These are phyloP conservation scores for Pitangus sulphuratus DNA, from an alignment of 2,797 vertebrate species.

Conservation along the genomic window DNA sequence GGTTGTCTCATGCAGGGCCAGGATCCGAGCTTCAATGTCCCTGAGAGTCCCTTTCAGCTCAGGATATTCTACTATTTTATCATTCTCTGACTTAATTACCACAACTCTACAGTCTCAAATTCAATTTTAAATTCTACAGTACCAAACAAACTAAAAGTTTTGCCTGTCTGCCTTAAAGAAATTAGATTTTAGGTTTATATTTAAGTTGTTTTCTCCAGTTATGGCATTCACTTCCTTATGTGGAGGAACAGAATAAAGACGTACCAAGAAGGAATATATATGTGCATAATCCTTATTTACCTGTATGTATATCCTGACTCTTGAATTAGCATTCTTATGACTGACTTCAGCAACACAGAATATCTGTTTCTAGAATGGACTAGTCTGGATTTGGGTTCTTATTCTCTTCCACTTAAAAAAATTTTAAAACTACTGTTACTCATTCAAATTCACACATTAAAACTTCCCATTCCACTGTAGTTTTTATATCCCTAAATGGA, in stretches of 20 bases:
- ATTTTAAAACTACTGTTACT: neutral
- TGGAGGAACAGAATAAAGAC: neutral
- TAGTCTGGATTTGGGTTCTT: neutral
- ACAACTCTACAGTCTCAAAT: neutral
- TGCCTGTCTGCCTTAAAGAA: neutral
- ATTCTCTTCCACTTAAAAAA: neutral
- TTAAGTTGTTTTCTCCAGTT: neutral
- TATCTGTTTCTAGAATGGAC: neutral
- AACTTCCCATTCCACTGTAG: neutral
- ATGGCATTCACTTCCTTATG: neutral
- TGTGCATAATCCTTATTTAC: neutral
- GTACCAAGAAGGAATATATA: neutral
- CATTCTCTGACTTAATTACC: neutral
- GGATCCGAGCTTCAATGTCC: accelerated
- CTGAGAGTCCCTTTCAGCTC: neutral
- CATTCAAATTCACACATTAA: neutral
- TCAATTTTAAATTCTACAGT: neutral
- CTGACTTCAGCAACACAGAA: neutral
- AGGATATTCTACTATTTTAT: neutral
- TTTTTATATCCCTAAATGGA: neutral
- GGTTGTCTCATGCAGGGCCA: neutral
- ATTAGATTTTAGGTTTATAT: neutral
- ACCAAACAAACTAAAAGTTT: neutral
- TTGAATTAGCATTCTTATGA: neutral
- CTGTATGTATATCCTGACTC: neutral